A percentile compares a stretch with the other conserved stretches of the same genome.
Conservation (phyloP, 2,113 vertebrate species). For the Azemiops feae region DNA sequence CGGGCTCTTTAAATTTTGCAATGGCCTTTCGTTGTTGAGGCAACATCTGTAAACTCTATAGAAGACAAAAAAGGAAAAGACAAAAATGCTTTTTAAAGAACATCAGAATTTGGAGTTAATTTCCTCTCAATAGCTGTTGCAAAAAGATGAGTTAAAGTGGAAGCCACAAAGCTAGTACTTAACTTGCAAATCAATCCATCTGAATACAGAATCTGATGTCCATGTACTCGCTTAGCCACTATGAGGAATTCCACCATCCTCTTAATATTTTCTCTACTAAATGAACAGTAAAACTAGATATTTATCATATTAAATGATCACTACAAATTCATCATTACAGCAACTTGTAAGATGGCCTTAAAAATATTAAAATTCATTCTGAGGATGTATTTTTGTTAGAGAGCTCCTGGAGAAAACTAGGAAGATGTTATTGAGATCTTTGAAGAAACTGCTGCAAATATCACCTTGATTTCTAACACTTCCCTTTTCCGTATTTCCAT, state of each 20-base stretch:
- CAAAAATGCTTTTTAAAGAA: neutral
- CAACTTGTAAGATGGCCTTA: neutral
- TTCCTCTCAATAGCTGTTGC: neutral
- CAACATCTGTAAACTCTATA: conserved; percentile 92
- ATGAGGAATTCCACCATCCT: neutral
- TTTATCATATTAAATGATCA: neutral
- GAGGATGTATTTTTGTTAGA: neutral
- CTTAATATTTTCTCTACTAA: neutral
- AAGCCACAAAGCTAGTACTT: neutral
- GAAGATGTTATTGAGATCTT: neutral
- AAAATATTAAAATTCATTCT: neutral
- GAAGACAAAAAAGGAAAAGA: conserved; percentile 10
- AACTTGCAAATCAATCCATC: neutral
- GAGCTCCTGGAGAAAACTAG: neutral
- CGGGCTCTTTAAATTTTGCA: conserved; percentile 87
- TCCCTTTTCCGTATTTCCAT: neutral
- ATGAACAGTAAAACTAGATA: neutral
- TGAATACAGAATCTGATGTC: neutral
- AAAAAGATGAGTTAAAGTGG: neutral
- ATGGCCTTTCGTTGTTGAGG: conserved; percentile 95
- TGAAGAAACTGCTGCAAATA: neutral
- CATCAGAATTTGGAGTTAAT: neutral
- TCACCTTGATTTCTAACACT: neutral
- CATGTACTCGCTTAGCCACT: neutral
- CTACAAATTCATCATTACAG: neutral